A percentile compares a stretch with the other conserved stretches of the same genome.
These are phyloP conservation scores for Hirtodrosophila trivittata DNA, from an alignment of 2,888 invertebrate genomes.

Conservation along the genomic window DNA sequence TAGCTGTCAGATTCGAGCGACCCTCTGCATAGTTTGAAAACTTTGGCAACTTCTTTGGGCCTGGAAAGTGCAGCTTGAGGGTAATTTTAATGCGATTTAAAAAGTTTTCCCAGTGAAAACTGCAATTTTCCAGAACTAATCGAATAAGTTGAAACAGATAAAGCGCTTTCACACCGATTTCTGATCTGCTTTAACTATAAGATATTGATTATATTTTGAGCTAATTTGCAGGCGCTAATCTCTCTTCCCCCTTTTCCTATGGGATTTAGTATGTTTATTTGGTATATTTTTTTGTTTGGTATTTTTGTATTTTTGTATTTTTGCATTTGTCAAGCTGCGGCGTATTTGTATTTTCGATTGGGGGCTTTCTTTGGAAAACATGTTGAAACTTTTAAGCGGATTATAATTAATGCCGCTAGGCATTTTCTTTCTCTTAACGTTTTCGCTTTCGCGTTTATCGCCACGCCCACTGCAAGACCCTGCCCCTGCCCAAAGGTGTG, in stretches of 20 bases:
- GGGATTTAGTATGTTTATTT: conserved; percentile 18
- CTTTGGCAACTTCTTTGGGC: conserved; percentile 1
- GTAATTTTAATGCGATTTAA: conserved; percentile 21
- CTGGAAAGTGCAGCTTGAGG: conserved; percentile 8
- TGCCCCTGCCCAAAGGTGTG: not conserved
- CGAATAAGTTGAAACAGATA: too few relatives aligned
- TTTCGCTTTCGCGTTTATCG: conserved; percentile 59
- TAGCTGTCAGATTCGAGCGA: too few relatives aligned
- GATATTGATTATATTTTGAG: conserved; percentile 25
- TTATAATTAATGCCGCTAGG: conserved; percentile 79
- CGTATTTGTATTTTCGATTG: conserved; percentile 25
- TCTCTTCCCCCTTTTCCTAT: not conserved
- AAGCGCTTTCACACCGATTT: too few relatives aligned
- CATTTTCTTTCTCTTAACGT: conserved; percentile 77
- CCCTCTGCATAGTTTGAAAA: too few relatives aligned
- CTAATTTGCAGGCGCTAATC: conserved; percentile 26
- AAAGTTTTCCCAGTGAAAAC: not conserved
- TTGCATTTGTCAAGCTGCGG: conserved; percentile 23
- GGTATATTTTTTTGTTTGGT: conserved; percentile 5
- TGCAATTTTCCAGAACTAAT: too few relatives aligned
- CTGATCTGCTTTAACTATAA: too few relatives aligned
- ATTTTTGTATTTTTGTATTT: conserved; percentile 16
- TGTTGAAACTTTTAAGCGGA: conserved; percentile 80
- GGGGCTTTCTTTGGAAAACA: conserved; percentile 66
- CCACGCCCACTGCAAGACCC: not conserved